Conservation (phyloP, 2,888 invertebrate genomes). For the Troides oblongomaculatus region DNA sequence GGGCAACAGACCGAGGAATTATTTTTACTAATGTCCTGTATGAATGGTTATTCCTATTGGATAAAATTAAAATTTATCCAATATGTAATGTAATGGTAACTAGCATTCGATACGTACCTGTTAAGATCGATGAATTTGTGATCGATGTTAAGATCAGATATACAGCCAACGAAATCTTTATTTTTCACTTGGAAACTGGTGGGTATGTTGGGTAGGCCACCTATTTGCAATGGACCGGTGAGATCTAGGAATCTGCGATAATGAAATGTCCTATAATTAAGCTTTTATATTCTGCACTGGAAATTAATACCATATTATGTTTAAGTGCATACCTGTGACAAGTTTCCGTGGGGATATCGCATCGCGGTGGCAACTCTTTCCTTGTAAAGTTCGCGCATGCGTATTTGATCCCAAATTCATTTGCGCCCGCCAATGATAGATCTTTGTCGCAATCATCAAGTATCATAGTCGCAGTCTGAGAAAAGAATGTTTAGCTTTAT, state of each 20-base stretch:
- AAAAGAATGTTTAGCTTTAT: background rate
- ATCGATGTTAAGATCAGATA: conserved; percentile 92
- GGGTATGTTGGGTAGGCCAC: conserved; percentile 92
- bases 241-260: conserved; percentile 89
- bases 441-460: conserved; percentile 94
- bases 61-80: too few species aligned
- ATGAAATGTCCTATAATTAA: conserved; percentile 21
- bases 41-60: too few species aligned
- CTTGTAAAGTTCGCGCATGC: conserved; percentile 90
- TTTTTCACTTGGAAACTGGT: conserved; percentile 88
- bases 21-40: too few species aligned
- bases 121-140: conserved; percentile 93
- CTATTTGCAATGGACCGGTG: conserved; percentile 94
- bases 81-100: too few species aligned
- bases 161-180: conserved; percentile 93
- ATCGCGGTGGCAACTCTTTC: conserved; percentile 86
- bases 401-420: conserved; percentile 86
- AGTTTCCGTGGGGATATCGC: conserved; percentile 87
- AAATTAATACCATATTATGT: background rate
- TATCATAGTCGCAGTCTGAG: conserved; percentile 88
- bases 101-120: conserved; percentile 60
- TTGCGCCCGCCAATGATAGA: conserved; percentile 85
- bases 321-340: conserved; percentile 80
- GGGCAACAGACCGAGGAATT: too few species aligned
- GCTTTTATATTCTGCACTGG: conserved; percentile 19